Conservation (phyloP, 2,797 vertebrate species). For the Hippocampus kuda region DNA sequence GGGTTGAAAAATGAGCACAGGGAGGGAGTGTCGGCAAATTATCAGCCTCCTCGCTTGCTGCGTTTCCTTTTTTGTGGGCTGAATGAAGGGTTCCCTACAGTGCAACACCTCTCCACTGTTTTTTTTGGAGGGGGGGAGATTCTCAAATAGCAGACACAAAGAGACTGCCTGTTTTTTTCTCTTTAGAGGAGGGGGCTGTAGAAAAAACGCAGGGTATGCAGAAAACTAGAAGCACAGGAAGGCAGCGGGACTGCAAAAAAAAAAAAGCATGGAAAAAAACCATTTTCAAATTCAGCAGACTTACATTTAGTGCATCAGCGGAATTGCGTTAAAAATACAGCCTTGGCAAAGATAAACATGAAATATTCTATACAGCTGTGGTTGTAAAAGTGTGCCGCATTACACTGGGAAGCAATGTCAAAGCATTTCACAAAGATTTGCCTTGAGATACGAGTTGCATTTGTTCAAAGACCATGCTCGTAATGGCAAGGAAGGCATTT, state of each 20-base stretch:
- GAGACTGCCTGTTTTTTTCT: neutral
- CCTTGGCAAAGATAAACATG: no score
- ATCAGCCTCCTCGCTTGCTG: constrained; percentile 24
- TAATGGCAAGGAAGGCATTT: no score
- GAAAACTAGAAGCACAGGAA: neutral
- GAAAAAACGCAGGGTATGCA: constrained; percentile 6
- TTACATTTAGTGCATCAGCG: neutral
- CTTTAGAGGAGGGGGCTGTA: neutral
- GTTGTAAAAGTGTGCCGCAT: neutral
- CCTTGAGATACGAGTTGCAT: no score
- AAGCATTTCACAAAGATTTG: neutral
- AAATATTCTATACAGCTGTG: neutral
- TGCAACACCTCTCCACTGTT: neutral
- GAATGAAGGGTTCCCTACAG: neutral
- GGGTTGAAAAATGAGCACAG: constrained; percentile 59
- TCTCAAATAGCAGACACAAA: constrained; percentile 19
- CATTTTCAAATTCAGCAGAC: neutral
- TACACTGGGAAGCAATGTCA: neutral
- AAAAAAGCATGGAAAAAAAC: neutral
- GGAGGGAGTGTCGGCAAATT: constrained; percentile 73
- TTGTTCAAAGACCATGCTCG: no score
- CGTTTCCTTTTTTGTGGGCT: constrained; percentile 2
- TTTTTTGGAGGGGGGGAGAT: neutral
- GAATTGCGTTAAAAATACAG: neutral
- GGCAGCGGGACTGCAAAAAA: constrained; percentile 6